phyloP scores from a whole-genome alignment of 2,113 vertebrate species.

The Lagenorhynchus albirostris region DNA sequence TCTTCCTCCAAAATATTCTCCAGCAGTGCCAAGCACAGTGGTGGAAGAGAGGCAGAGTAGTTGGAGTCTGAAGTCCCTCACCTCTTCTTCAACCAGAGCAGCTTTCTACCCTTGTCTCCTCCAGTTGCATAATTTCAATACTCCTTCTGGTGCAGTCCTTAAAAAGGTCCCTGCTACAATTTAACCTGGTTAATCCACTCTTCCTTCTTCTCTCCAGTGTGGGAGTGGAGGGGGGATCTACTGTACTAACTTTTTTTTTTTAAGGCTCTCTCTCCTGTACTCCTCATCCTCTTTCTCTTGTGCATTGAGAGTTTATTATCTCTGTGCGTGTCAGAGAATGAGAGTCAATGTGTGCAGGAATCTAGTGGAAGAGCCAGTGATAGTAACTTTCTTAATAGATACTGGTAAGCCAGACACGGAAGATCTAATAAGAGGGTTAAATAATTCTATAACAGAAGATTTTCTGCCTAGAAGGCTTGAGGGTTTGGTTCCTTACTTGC shows the following conservation, averaged over 20 bases:
- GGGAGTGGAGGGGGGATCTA: not conserved
- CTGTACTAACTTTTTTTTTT: not conserved
- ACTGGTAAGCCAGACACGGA: not conserved
- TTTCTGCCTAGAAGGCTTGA: not conserved
- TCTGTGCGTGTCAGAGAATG: not conserved
- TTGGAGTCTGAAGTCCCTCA: not conserved
- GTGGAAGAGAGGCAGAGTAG: not conserved
- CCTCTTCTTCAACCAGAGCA: not conserved
- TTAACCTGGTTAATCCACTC: not conserved
- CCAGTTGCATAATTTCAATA: not conserved
- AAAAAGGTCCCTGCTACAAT: not conserved
- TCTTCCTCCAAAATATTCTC: not conserved
- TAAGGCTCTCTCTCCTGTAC: not conserved
- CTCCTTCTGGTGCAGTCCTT: not conserved
- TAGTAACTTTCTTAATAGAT: not conserved
- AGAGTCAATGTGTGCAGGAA: not conserved
- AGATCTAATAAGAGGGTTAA: not conserved
- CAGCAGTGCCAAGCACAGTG: not conserved
- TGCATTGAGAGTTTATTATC: not conserved
- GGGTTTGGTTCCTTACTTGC: not conserved
- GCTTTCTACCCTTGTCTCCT: not conserved
- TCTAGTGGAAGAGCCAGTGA: not conserved
- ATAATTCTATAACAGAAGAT: not conserved
- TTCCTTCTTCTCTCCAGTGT: not conserved
- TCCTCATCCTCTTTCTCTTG: not conserved